phyloP scores from a whole-genome alignment of 2,113 vertebrate species.

The Papio anubis region DNA sequence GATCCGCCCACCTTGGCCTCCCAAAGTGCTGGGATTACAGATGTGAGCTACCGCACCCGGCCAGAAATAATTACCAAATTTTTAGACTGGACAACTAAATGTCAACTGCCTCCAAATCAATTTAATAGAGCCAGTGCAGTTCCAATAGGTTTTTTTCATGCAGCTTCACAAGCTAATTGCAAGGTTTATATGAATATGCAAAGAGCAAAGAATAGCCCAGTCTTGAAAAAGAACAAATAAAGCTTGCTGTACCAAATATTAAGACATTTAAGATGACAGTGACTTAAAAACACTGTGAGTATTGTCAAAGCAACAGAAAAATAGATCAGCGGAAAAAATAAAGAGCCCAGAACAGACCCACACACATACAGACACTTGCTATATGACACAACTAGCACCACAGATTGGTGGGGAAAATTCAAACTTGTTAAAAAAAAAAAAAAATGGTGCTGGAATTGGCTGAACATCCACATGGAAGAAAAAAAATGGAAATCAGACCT shows the following conservation, averaged over 20 bases:
- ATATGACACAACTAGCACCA: background rate
- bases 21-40: too few relatives aligned
- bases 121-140: background rate
- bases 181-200: constrained; percentile 13
- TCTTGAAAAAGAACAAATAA: background rate
- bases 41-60: too few relatives aligned
- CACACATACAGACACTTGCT: background rate
- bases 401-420: background rate
- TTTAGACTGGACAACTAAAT: background rate
- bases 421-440: constrained; percentile 43
- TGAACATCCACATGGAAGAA: background rate
- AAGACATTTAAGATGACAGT: background rate
- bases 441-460: background rate
- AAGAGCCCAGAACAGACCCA: background rate
- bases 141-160: background rate
- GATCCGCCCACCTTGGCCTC: too few relatives aligned
- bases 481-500: background rate
- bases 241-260: background rate
- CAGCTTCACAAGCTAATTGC: background rate
- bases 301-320: constrained; percentile 34
- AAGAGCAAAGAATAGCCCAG: background rate
- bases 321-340: background rate
- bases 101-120: background rate
- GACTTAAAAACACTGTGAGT: constrained; percentile 40
- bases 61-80: background rate